These are phyloP conservation scores for Aulostomus chinensis DNA, from an alignment of 2,797 vertebrate species.

Conservation along the genomic window DNA sequence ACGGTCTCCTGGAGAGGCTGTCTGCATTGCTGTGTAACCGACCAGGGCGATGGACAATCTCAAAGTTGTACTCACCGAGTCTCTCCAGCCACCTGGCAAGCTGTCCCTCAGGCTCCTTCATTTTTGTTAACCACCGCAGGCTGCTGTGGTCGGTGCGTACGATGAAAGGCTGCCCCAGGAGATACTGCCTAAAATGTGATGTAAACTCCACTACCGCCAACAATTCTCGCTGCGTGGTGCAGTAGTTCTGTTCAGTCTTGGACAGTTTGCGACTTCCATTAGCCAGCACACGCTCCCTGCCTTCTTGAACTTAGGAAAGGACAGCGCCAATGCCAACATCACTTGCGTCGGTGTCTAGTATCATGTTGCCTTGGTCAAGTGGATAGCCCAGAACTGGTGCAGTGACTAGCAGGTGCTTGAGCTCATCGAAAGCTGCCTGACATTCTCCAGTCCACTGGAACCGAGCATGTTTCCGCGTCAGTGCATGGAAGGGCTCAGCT, in stretches of 20 bases:
- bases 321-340: neutral
- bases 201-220: conserved; percentile 36
- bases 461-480: too few relatives aligned
- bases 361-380: neutral
- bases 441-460: too few relatives aligned
- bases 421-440: too few relatives aligned
- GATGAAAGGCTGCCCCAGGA: conserved; percentile 8
- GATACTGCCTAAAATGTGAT: conserved; percentile 29
- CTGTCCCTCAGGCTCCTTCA: conserved; percentile 42
- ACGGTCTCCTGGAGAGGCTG: conserved; percentile 5
- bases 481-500: neutral
- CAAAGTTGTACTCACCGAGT: conserved; percentile 51
- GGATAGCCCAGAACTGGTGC: conserved; percentile 4
- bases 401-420: neutral
- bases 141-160: conserved; percentile 40
- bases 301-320: conserved; percentile 13
- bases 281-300: conserved; percentile 13
- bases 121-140: conserved; percentile 17
- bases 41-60: conserved; percentile 25
- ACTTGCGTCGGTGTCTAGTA: conserved; percentile 5
- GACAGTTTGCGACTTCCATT: conserved; percentile 14
- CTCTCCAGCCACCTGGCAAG: conserved; percentile 29
- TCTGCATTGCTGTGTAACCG: conserved; percentile 24
- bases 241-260: conserved; percentile 30
- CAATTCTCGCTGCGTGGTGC: conserved; percentile 22